Base-by-base conservation (phyloP, 2,888 invertebrate genomes). In the Stenurella melanura region DNA sequence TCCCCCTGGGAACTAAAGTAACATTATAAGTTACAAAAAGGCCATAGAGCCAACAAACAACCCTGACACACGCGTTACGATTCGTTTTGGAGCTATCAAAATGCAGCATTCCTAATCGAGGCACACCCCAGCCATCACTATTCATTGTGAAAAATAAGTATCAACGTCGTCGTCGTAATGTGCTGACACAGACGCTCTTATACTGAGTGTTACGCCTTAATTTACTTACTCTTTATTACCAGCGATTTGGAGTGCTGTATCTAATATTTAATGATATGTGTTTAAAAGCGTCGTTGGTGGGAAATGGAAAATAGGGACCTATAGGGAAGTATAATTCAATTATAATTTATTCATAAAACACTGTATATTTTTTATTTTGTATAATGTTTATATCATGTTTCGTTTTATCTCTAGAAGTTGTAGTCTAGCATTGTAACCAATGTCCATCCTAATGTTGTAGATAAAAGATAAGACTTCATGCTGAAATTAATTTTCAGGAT, bases 121-220 rank as follows among this genome's bases (percentile, higher is more conserved):
- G 80, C 85, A 85, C 85, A 85, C 87, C 86, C 87, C 84, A 81
- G 76, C 79, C 84, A 86, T 86, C 84, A 85, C 82, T 81, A 83
- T 82, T 83, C 84, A 85, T 77, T 75, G 69, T 75, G 72, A 54
- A 54, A 17, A 38, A 26, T 67, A 67, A 67, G 67, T 67, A 67
- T 73, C 68, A 71, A 30, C 76, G 74, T 72, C 76, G 76, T 72
- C 71, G 67, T n/a, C 30, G 64, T 77, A 75, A 77, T 75, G 80
- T 78, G 80, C 78, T 72, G 68, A 77, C 76, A 74, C 66, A 75
- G 79, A 76, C 78, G 76, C 78, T 77, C 70, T 69, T 57, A 81
- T 83, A 81, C 78, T 78, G 81, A 63, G 78, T 77, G 75, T 80
- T 80, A 81, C 83, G 83, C 81, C 82, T 83, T 80, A 83, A 84